phyloP scores from a whole-genome alignment of 2,797 vertebrate genomes.

The Lepus townsendii region DNA sequence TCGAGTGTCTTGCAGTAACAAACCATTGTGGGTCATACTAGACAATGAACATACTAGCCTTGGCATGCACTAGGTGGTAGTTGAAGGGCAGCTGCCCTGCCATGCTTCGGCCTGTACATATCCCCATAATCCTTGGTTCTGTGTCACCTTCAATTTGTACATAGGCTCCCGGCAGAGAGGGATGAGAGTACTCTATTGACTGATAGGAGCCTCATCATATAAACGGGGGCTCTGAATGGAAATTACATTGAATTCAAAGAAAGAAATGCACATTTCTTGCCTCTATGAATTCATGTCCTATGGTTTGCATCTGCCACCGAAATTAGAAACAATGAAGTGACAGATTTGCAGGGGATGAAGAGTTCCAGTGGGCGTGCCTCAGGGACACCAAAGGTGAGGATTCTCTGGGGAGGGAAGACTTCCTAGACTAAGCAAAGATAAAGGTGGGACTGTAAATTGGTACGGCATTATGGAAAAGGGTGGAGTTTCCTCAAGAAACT shows the following conservation, averaged over 20 bases:
- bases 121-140: neutral
- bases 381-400: neutral
- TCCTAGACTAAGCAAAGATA: neutral
- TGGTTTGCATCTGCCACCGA: neutral
- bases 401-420: no score
- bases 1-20: neutral
- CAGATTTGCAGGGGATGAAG: neutral
- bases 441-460: neutral
- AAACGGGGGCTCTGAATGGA: neutral
- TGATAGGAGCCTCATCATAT: neutral
- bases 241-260: neutral
- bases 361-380: no score
- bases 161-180: neutral
- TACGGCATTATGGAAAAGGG: no score
- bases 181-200: fast-evolving
- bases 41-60: neutral
- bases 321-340: neutral
- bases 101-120: no score
- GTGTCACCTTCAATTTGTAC: neutral
- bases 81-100: neutral
- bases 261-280: neutral
- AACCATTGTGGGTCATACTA: neutral
- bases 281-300: no score
- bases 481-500: no score
- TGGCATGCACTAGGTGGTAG: neutral